Evolutionary conservation across 1,140 invertebrate species (phyloP).

Genomic region (Lordiphosa clarofinis): DNA sequence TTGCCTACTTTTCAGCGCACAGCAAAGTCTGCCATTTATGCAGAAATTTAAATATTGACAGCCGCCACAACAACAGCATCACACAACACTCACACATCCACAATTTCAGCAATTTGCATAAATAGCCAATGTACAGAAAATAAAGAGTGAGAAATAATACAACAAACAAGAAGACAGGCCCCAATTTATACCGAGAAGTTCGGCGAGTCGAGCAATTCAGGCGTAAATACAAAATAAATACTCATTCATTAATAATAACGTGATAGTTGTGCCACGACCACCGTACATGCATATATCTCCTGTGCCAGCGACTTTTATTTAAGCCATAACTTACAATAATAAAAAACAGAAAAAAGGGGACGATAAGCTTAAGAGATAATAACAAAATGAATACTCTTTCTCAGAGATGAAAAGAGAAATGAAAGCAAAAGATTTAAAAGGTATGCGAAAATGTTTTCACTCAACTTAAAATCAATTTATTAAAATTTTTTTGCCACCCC

Average conservation of each 20-base stretch:
- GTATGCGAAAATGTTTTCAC: background rate
- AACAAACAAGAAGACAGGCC: slow-evolving; percentile 9
- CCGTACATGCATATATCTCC: slow-evolving; percentile 15
- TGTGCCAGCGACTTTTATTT: slow-evolving; percentile 57
- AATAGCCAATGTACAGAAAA: slow-evolving; percentile 50
- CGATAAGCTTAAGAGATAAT: slow-evolving; percentile 18
- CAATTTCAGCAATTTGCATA: slow-evolving; percentile 65
- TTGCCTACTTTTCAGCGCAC: slow-evolving; percentile 27
- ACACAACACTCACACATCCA: slow-evolving; percentile 15
- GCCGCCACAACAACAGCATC: slow-evolving; percentile 13
- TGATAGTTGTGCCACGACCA: slow-evolving; percentile 53
- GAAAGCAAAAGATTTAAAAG: background rate
- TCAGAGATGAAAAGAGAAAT: background rate
- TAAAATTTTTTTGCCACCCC: no score
- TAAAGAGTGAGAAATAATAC: slow-evolving; percentile 19
- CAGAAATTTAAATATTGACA: slow-evolving; percentile 64
- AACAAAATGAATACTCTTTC: slow-evolving; percentile 29
- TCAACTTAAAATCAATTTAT: background rate
- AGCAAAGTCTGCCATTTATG: slow-evolving; percentile 13
- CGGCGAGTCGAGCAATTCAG: slow-evolving; percentile 42
- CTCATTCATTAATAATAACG: slow-evolving; percentile 77
- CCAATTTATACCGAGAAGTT: slow-evolving; percentile 19
- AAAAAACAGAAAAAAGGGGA: background rate
- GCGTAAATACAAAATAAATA: slow-evolving; percentile 75
- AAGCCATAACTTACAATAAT: slow-evolving; percentile 56